Conservation (phyloP, 92 coral and sea anemone species). For the Palythoa heliodiscus region DNA sequence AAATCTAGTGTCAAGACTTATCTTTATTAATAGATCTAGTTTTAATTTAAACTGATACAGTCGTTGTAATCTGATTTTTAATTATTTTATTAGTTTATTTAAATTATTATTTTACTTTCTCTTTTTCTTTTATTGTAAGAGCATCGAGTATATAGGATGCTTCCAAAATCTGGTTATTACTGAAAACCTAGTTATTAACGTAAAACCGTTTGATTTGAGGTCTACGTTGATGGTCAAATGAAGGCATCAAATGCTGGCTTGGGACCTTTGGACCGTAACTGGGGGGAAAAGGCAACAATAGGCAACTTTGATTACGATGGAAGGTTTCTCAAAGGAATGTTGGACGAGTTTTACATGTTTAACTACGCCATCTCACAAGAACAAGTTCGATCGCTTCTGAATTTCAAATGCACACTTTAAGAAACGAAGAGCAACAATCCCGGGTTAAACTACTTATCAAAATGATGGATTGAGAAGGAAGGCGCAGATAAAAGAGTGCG, state of each 20-base stretch:
- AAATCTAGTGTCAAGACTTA: too few relatives aligned
- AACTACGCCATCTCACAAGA: constrained; percentile 82
- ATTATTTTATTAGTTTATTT: too few relatives aligned
- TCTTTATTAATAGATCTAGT: too few relatives aligned
- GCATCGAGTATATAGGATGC: too few relatives aligned
- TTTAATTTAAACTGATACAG: too few relatives aligned
- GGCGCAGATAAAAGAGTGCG: neutral
- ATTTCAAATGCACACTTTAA: constrained; percentile 62
- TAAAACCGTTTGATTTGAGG: constrained; percentile 49
- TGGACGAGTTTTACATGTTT: constrained; percentile 89
- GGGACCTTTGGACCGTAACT: constrained; percentile 86
- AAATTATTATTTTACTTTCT: too few relatives aligned
- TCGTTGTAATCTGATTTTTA: too few relatives aligned
- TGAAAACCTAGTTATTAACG: too few relatives aligned
- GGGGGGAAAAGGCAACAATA: constrained; percentile 98
- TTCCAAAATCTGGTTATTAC: too few relatives aligned
- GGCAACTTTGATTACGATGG: constrained; percentile 97
- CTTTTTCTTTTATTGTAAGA: too few relatives aligned
- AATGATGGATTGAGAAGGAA: neutral
- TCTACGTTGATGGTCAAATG: constrained; percentile 80
- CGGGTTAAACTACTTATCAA: neutral
- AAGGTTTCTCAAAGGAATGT: constrained; percentile 72
- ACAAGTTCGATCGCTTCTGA: constrained; percentile 75
- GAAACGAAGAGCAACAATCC: neutral
- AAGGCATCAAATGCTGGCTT: constrained; percentile 64